Evolutionary conservation across 64 coral and sea anemone genomes (phyloP).

Genomic region (Anthopleura sola): DNA sequence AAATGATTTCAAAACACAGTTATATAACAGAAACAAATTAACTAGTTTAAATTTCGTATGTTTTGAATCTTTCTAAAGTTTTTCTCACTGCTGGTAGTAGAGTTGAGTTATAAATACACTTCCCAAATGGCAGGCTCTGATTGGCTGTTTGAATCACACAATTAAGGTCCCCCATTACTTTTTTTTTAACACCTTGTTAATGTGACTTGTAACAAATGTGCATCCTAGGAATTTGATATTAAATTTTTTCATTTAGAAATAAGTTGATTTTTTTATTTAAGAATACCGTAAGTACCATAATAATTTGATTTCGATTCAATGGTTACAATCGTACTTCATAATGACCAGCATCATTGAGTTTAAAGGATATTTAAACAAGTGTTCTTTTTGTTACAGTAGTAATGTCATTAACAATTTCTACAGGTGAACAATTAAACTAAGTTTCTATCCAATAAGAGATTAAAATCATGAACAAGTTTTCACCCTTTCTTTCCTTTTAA

Average conservation of each 20-base stretch:
- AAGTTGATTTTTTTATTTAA: background rate
- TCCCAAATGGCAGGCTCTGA: slow-evolving; percentile 5
- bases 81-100: background rate
- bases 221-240: background rate
- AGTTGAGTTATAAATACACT: background rate
- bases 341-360: background rate
- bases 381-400: background rate
- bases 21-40: background rate
- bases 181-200: background rate
- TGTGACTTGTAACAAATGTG: background rate
- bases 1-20: background rate
- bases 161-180: background rate
- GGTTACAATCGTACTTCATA: background rate
- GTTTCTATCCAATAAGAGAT: background rate
- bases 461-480: background rate
- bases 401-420: background rate
- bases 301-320: background rate
- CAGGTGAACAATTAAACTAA: background rate
- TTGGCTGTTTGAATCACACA: background rate
- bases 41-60: background rate
- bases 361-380: background rate
- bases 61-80: background rate
- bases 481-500: background rate
- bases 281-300: background rate
- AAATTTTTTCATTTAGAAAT: background rate